Base-by-base conservation (phyloP, 1,140 invertebrate genomes). In the Bradynema listronoti region DNA sequence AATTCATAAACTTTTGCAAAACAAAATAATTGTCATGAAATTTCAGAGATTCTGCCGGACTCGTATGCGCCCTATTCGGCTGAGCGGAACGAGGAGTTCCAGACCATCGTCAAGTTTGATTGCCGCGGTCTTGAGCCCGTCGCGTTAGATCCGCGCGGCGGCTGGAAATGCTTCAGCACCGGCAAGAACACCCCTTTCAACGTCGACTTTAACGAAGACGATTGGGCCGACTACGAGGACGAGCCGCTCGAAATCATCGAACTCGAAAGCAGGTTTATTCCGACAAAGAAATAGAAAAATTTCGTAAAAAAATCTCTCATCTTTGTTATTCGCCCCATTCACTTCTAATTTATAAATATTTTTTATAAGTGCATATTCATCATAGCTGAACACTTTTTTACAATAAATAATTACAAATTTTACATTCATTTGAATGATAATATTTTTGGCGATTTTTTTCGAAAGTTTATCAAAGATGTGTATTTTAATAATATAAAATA, bases 211-310 rank as follows among this genome's bases (percentile, higher is more conserved):
- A 84, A 82, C 41, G 88, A 91, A 72, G 87, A 87, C 76, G 79
- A 91, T 79, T 93, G 90, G 90, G 87, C 84, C 2, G 90, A 92
- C 58, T 93, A 90, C 80, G 89, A 91, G 81, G 88, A 91, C 41
- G 42, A 46, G 41, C 30, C 68, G 9, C 51, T 63, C n/a, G 68
- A 71, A 52, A 70, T 70, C 22, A 61, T 55, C 24, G 61, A 61
- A 14, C 45, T 68, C 24, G 24, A 36, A 4, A 30, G 24, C 32
- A 51, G 51, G 54, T 69, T 69, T 46, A 25, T 56, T 30, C 49
- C 52, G 24, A 30, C 47, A 16, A 50, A 50, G 47, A 50, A 50
- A 27, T 24, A 3, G 47, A 39, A 19, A 39, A 39, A 11, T 19
- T 39, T 19, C 11, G 11, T 11, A 11, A 19, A 11, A 39, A 39